Percentiles rank a stretch among this genome's conserved stretches.
Conservation (phyloP, 2,797 vertebrate genomes). For the Eptatretus atami region DNA sequence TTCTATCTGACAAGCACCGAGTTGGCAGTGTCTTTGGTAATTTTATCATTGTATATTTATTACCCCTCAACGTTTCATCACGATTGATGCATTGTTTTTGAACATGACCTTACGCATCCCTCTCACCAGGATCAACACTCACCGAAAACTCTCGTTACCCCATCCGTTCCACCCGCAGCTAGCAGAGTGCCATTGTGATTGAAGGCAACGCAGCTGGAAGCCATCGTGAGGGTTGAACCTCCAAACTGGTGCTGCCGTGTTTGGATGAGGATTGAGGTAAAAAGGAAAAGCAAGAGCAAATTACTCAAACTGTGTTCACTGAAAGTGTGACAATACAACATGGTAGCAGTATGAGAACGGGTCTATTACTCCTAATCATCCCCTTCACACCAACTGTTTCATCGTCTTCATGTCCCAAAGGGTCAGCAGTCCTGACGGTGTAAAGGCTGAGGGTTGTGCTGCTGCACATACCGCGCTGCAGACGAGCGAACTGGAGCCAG, state of each 20-base stretch:
- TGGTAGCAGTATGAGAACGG: too few species aligned
- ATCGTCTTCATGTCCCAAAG: conserved; percentile 94
- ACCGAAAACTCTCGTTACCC: conserved; percentile 62
- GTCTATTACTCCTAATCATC: too few species aligned
- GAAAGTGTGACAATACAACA: too few species aligned
- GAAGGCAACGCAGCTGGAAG: conserved; percentile 76
- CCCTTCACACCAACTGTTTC: conserved; percentile 46
- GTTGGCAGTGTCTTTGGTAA: too few species aligned
- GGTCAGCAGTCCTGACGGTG: conserved; percentile 44
- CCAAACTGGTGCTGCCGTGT: conserved; percentile 45
- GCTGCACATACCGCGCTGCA: conserved; percentile 34
- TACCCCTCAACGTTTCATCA: too few species aligned
- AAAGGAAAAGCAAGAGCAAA: too few species aligned
- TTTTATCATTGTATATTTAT: too few species aligned
- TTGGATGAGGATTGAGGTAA: too few species aligned
- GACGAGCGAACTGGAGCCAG: conserved; percentile 60
- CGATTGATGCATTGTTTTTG: too few species aligned
- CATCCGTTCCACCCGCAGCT: conserved; percentile 71
- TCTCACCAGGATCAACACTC: conserved; percentile 16
- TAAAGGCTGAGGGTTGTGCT: conserved; percentile 15
- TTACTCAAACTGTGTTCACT: too few species aligned
- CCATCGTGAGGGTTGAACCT: conserved; percentile 61
- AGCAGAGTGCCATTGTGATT: conserved; percentile 92
- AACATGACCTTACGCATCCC: too few species aligned
- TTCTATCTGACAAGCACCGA: too few species aligned